Base-by-base conservation (phyloP, 2,797 vertebrate species). In the Cossypha polioptera region DNA sequence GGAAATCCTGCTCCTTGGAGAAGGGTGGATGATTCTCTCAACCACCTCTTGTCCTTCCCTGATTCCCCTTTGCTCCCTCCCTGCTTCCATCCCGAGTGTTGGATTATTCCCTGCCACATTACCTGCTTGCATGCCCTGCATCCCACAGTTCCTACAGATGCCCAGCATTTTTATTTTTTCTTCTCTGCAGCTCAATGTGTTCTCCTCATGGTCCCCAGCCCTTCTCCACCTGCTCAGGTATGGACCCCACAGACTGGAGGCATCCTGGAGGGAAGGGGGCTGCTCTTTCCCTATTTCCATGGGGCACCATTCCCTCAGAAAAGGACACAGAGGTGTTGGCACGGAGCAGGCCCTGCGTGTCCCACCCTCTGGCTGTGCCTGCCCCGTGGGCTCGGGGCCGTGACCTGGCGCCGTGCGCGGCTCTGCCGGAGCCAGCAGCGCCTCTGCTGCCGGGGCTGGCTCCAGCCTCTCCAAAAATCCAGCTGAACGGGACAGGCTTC, bases 401-500 rank as follows among this genome's bases (percentile, higher is more conserved):
- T 0, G 69, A 93, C 92, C 94, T 8, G 92, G 90, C 59, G 16
- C 88, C 90, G 3, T 0, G 1, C 55, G 42, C 0, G 13, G 80
- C 67, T 35, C 35, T 6, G 9, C 51, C 1, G 3, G 67, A 67
- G 91, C 91, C n/a, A 0, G 71, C 67, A 87, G 89, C 79, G 35
- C 73, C 95, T 80, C 9, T 51, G 95, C 13, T 81, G 94, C 92
- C 2, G 68, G 84, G 51, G 58, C 43, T 80, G 90, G 79, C 88
- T 92, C 88, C 94, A 91, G 75, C 71, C 88, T 87, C 68, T 80
- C 75, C 82, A 92, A 93, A 94, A 95, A 96, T 96, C 96, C 94
- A 90, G 94, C 94, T 5, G 45, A 84, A 93, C 95, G 59, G 90
- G 95, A 88, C 24, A 2, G 36, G 87, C 73, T 73, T 84, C 95